Conservation (phyloP, 2,888 invertebrate genomes). For the Tholera decimalis region DNA sequence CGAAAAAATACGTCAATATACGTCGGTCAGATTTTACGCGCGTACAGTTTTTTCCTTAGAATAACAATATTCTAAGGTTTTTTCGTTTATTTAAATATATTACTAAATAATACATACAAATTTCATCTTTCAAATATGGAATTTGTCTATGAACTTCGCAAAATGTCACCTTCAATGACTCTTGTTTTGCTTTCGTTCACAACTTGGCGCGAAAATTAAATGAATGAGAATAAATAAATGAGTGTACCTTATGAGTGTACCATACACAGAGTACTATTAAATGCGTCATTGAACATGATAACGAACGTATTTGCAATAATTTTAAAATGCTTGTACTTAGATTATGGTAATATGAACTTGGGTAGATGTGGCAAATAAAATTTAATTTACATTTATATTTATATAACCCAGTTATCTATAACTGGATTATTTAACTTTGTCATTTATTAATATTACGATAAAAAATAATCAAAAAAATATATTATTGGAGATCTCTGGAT, state of each 20-base stretch:
- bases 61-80: too few relatives aligned
- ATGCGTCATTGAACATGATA: conserved; percentile 47
- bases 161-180: conserved; percentile 54
- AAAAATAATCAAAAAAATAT: too few relatives aligned
- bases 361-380: conserved; percentile 45
- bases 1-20: too few relatives aligned
- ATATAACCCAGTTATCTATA: too few relatives aligned
- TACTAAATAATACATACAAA: background rate
- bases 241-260: conserved; percentile 11
- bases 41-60: too few relatives aligned
- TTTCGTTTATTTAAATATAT: too few relatives aligned
- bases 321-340: conserved; percentile 18
- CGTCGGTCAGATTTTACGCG: too few relatives aligned
- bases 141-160: conserved; percentile 45
- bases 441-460: background rate
- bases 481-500: too few relatives aligned
- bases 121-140: conserved; percentile 21
- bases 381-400: conserved; percentile 5
- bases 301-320: conserved; percentile 42
- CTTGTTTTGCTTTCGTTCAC: conserved; percentile 45
- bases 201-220: conserved; percentile 31
- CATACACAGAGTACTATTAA: conserved; percentile 18
- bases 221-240: conserved; percentile 43
- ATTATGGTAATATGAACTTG: conserved; percentile 1
- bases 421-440: too few relatives aligned